These are phyloP conservation scores for Pissodes strobi DNA, from an alignment of 1,140 invertebrate genomes.

Conservation along the genomic window DNA sequence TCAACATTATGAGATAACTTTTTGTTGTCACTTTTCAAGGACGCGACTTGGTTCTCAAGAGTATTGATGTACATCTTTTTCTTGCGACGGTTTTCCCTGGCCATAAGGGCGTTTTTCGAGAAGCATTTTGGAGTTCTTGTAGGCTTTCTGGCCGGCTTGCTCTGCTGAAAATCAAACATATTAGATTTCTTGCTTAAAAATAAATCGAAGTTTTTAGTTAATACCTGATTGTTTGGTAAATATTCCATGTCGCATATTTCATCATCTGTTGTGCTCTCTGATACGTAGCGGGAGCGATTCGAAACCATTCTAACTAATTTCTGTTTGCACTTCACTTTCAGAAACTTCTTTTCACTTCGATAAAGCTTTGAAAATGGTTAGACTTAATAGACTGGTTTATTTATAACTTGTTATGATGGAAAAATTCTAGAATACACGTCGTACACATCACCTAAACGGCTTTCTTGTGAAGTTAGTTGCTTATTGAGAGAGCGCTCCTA, in stretches of 20 bases:
- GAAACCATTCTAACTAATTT: slow-evolving; percentile 29
- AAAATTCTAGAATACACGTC: not conserved
- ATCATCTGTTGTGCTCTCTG: slow-evolving; percentile 37
- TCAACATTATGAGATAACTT: slow-evolving; percentile 57
- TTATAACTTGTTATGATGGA: not conserved
- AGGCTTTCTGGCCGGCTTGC: slow-evolving; percentile 26
- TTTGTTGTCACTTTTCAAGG: slow-evolving; percentile 57
- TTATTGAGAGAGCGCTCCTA: not conserved
- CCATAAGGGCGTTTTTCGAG: slow-evolving; percentile 61
- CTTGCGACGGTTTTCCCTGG: slow-evolving; percentile 62
- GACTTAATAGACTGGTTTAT: not conserved
- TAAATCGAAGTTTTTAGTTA: not conserved
- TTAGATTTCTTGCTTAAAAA: not conserved
- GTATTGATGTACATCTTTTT: slow-evolving; percentile 63
- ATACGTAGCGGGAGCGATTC: slow-evolving; percentile 38
- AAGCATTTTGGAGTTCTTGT: slow-evolving; percentile 44
- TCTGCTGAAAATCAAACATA: slow-evolving; percentile 19
- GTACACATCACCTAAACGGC: not conserved
- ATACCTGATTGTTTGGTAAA: slow-evolving; percentile 32
- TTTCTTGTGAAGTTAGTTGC: not conserved
- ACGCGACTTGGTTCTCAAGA: slow-evolving; percentile 59
- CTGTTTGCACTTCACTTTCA: not conserved
- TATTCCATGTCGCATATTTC: slow-evolving; percentile 31
- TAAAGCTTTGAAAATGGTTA: too few relatives aligned
- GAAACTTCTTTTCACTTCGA: too few relatives aligned